phyloP scores from a whole-genome alignment of 2,113 vertebrate genomes.

The Alouatta palliata region DNA sequence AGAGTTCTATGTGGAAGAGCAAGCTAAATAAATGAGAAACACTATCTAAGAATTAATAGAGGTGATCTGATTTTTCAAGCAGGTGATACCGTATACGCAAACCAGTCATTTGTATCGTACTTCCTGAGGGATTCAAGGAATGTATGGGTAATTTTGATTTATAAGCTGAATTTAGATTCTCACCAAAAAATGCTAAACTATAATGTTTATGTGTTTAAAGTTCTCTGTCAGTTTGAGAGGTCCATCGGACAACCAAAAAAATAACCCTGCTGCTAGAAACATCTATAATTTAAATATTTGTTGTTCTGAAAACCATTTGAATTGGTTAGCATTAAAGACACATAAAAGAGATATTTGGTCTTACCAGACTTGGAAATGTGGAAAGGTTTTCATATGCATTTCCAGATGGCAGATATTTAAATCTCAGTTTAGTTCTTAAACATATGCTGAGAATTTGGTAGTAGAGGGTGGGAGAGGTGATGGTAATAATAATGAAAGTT shows the following conservation, averaged over 20 bases:
- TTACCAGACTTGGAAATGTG: conserved; percentile 9
- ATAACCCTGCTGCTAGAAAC: background rate
- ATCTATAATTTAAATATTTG: background rate
- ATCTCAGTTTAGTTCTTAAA: conserved; percentile 44
- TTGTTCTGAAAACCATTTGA: conserved; percentile 34
- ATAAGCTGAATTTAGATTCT: background rate
- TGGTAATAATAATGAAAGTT: background rate
- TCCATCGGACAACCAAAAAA: background rate
- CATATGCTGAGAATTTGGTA: background rate
- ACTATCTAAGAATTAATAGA: background rate
- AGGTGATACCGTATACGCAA: background rate
- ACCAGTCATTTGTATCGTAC: background rate
- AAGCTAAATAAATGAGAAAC: background rate
- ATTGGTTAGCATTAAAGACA: conserved; percentile 26
- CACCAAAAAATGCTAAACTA: background rate
- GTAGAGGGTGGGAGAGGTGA: background rate
- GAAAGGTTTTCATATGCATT: conserved; percentile 53
- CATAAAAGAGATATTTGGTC: conserved; percentile 44
- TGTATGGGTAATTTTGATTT: background rate
- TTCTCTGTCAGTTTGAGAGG: background rate
- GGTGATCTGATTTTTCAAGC: background rate
- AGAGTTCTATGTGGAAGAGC: background rate
- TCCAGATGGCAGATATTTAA: conserved; percentile 60
- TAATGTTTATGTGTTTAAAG: background rate
- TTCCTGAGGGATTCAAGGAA: background rate